phyloP scores from a whole-genome alignment of 2,113 vertebrate species.

The Hippolais icterina region DNA sequence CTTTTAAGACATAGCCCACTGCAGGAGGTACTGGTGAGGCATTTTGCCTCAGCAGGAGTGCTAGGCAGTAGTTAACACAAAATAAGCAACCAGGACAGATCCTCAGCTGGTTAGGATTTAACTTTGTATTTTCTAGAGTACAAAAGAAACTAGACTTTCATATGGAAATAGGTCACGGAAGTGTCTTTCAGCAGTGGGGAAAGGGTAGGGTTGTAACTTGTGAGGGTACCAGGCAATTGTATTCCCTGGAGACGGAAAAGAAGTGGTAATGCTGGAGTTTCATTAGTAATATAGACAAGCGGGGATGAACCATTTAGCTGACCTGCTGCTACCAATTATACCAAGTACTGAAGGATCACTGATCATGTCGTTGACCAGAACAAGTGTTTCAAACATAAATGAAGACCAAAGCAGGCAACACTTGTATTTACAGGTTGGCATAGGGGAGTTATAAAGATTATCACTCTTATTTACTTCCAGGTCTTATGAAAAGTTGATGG shows the following conservation, averaged over 20 bases:
- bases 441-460: background rate
- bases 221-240: background rate
- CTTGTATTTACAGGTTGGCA: background rate
- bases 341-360: background rate
- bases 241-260: background rate
- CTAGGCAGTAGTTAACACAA: conserved; percentile 27
- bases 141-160: conserved; percentile 17
- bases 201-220: background rate
- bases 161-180: background rate
- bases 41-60: conserved; percentile 39
- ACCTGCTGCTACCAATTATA: background rate
- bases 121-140: conserved; percentile 5
- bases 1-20: conserved; percentile 47
- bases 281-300: background rate
- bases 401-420: background rate
- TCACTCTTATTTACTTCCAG: background rate
- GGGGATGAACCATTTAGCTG: background rate
- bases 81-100: background rate
- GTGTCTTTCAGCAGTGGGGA: background rate
- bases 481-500: background rate
- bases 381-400: background rate
- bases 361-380: background rate
- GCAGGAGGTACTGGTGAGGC: conserved; percentile 27
- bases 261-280: background rate
- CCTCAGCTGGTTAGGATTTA: conserved; percentile 13